Conservation (phyloP, 2,888 invertebrate genomes). For the Scrobipalpa costella region DNA sequence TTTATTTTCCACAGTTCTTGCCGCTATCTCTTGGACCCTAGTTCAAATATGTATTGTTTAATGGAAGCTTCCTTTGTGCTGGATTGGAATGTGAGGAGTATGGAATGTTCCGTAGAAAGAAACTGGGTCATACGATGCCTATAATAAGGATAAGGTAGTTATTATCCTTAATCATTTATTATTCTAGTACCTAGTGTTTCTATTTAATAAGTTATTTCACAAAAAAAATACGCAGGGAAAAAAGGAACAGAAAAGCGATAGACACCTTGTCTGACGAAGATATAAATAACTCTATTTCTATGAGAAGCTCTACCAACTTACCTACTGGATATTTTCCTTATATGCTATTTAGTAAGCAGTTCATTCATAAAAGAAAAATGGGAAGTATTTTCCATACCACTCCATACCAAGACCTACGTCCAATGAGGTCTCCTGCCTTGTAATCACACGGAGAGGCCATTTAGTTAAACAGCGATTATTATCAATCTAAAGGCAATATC, state of each 20-base stretch:
- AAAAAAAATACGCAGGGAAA: no score
- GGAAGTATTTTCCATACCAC: no score
- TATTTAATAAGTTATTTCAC: no score
- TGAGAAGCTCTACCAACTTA: no score
- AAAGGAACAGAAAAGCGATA: no score
- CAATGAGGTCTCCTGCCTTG: conserved; percentile 1
- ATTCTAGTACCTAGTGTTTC: no score
- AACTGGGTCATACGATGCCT: background rate
- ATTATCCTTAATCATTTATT: background rate
- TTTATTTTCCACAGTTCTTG: background rate
- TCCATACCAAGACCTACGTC: no score
- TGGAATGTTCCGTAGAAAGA: background rate
- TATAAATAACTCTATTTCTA: no score
- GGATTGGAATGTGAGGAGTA: background rate
- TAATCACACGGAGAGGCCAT: conserved; percentile 14
- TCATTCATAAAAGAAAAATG: no score
- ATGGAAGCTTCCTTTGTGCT: background rate
- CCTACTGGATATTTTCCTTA: background rate
- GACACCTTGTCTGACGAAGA: no score
- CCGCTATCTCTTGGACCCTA: background rate
- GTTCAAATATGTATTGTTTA: background rate
- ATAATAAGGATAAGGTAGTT: background rate
- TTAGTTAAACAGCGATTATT: conserved; percentile 22
- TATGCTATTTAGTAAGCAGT: no score
- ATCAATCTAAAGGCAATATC: conserved; percentile 23